Evolutionary conservation across 2,113 vertebrate genomes (phyloP), one percentile per base, ranked within the genome.

Genomic region (Pluvialis apricaria): DNA sequence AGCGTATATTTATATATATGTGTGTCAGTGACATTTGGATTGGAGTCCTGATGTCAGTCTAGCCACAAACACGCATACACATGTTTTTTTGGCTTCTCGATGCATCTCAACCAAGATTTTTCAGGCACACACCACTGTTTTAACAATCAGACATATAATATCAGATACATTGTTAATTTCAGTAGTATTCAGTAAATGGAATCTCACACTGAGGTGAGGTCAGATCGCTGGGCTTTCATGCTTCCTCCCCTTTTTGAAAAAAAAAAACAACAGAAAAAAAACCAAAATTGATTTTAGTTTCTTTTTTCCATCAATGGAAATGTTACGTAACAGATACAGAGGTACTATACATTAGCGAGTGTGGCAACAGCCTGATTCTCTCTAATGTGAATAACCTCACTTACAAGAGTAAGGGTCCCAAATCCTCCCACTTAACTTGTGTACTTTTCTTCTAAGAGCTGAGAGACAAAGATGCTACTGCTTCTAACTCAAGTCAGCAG

Each of bases 281-380:
- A 40, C n/a, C 10, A 36, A 28, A 38, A 9, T 16, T 44, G 1
- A 4, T 22, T 15, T 25, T 38, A 13, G 13, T 49, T 16, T 69
- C 4, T 45, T 51, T 80, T 57, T 54, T 34, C 11, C 1, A 2
- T 52, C 10, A 38, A 44, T 2, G 7, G 15, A 83, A 82, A 49
- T 52, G 7, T 57, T 89, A 44, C 16, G 52, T 58, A 69, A 34
- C 21, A 82, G 45, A 54, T 51, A 45, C 15, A 57, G 32, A 62
- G 3, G 3, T 71, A 29, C 12, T 32, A 32, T 3, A 36, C 8
- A 9, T 47, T 17, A 62, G 6, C 0, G 0, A 58, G 7, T 57
- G 51, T 55, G 15, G 8, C 8, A 58, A 45, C 7, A 76, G 15
- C 15, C 16, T 34, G 3, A 32, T 75, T 55, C 4, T 20, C 13